Base-by-base conservation (phyloP, 2,113 vertebrate genomes). In the Orientallactaga bullata region DNA sequence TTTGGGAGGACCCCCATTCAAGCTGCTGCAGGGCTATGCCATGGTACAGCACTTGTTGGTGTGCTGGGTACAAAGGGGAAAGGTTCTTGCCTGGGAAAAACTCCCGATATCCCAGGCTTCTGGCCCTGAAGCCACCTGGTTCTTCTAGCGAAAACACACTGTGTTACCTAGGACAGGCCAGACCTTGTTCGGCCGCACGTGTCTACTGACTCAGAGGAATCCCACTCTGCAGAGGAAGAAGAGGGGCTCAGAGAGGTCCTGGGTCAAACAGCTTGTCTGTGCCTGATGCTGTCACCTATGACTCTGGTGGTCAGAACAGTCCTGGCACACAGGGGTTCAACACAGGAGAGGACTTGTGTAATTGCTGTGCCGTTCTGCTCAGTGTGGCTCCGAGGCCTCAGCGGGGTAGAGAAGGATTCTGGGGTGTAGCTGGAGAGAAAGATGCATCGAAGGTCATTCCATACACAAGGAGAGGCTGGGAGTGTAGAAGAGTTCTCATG, bases 111-210 rank as follows among this genome's bases (percentile, higher is more conserved):
- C 21, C 32, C 55, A 23, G 58, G 42, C 32, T 13, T 20, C 32
- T 42, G 10, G 63, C 18, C 8, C 35, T 13, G 17, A 78, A 28
- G 58, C 23, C 89, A 79, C 32, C 60, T 23, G 15, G 37, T 58
- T 55, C 37, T n/a, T 77, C 9, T 2, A 55, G 21, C n/a, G 20
- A 11, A 30, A 17, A 30, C 18, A 35, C 0, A 0, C 30, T 6
- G 11, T 13, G 3, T 17, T 2, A 0, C 73, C 87, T 47, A 76
- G 18, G 37, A 20, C 12, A 13, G 80, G 42, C 71, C 51, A 35
- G 60, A 69, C 7, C 5, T 42, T 30, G 78, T 65, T 85, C 60
- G 28, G 15, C 16, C 79, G 7, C 18, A 3, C 3, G 0, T 55
- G 6, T n/a, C n/a, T 7, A 3, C 30, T 71, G 24, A 11, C 37